Conservation (phyloP, 2,113 vertebrate species). For the Limanda limanda region DNA sequence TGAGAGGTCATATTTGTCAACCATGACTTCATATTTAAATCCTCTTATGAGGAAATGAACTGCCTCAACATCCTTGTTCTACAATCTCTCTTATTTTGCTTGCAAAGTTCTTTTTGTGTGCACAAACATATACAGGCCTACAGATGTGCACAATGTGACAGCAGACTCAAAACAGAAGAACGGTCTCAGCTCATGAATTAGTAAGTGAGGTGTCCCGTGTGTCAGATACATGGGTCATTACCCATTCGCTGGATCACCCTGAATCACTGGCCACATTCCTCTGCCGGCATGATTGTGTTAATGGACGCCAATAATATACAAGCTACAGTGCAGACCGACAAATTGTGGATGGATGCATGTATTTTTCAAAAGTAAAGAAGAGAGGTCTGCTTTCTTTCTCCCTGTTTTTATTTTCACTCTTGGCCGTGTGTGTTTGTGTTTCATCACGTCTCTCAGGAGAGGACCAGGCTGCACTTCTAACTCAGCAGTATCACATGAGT, state of each 20-base stretch:
- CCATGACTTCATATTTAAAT: too few species aligned
- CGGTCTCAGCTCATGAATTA: slow-evolving; percentile 60
- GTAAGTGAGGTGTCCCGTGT: slow-evolving; percentile 70
- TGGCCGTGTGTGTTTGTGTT: slow-evolving; percentile 38
- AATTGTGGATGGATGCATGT: slow-evolving; percentile 31
- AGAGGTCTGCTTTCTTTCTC: slow-evolving; percentile 38
- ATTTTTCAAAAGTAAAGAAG: slow-evolving; percentile 29
- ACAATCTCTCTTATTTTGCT: too few species aligned
- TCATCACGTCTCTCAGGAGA: neutral
- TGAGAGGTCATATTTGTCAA: too few species aligned
- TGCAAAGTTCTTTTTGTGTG: too few species aligned
- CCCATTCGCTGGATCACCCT: slow-evolving; percentile 45
- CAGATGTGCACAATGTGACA: neutral
- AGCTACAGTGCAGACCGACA: slow-evolving; percentile 5
- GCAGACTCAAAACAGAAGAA: neutral
- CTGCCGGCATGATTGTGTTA: slow-evolving; percentile 66
- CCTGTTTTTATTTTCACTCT: slow-evolving; percentile 42
- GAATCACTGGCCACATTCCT: slow-evolving; percentile 55
- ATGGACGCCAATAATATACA: slow-evolving; percentile 67
- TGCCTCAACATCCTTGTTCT: too few species aligned
- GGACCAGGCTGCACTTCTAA: too few species aligned
- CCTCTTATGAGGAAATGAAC: too few species aligned
- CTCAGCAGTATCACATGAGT: slow-evolving; percentile 8
- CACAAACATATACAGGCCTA: neutral
- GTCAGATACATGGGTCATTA: slow-evolving; percentile 69